Percentiles rank a stretch among this genome's conserved stretches.
phyloP scores from a whole-genome alignment of 2,888 invertebrate genomes.

The Ochropleura plecta region DNA sequence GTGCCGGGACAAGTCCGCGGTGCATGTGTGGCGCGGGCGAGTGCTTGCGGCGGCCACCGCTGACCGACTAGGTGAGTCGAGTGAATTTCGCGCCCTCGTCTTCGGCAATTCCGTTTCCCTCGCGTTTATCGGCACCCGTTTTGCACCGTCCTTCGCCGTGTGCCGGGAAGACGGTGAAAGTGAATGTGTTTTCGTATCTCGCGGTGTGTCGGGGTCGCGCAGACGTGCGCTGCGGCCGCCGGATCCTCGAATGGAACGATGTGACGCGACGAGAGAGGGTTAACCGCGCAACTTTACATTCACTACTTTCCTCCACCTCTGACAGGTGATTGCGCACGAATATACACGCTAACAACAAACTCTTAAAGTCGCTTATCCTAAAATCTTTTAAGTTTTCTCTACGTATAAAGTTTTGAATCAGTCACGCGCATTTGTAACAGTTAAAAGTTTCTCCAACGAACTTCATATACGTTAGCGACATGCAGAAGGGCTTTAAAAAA shows the following conservation, averaged over 20 bases:
- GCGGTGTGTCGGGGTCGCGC: conserved; percentile 76
- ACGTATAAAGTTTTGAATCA: conserved; percentile 77
- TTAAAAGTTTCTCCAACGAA: conserved; percentile 68
- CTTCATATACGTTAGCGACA: conserved; percentile 61
- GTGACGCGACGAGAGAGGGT: conserved; percentile 79
- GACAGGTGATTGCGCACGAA: conserved; percentile 76
- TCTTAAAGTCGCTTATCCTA: conserved; percentile 70
- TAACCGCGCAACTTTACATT: conserved; percentile 83
- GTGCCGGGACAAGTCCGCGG: conserved; percentile 71
- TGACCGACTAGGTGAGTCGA: conserved; percentile 88
- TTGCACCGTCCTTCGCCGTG: conserved; percentile 83
- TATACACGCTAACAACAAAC: conserved; percentile 69
- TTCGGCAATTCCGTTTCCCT: conserved; percentile 81
- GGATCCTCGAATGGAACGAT: conserved; percentile 72
- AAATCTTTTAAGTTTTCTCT: conserved; percentile 52
- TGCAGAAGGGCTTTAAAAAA: conserved; percentile 72
- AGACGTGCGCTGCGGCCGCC: conserved; percentile 73
- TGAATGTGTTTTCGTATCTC: conserved; percentile 77
- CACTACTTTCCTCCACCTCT: conserved; percentile 75
- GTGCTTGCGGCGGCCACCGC: conserved; percentile 85
- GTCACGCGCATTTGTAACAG: conserved; percentile 70
- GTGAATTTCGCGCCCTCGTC: conserved; percentile 84
- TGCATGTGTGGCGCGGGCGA: conserved; percentile 81
- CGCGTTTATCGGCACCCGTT: conserved; percentile 85
- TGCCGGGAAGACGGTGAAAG: conserved; percentile 81